phyloP scores from a whole-genome alignment of 2,888 invertebrate species.

The Agrypnus murinus region DNA sequence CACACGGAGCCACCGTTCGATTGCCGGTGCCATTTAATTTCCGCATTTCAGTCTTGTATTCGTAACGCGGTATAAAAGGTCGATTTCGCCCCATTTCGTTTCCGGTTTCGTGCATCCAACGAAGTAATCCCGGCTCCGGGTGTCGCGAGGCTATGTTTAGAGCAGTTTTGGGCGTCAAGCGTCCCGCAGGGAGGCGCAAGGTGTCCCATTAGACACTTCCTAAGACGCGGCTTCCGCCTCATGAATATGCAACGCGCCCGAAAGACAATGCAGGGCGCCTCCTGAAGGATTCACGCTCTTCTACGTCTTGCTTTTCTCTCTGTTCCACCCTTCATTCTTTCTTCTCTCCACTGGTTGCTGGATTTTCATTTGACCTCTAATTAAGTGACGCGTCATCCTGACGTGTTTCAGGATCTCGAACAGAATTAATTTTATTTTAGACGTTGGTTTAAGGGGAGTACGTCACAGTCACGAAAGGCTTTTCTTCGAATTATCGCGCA shows the following conservation, averaged over 20 bases:
- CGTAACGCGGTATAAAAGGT: constrained; percentile 31
- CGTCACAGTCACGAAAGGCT: constrained; percentile 13
- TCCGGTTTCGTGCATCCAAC: constrained; percentile 37
- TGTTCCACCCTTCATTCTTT: constrained; percentile 7
- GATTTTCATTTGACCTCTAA: constrained; percentile 45
- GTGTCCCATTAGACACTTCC: constrained; percentile 55
- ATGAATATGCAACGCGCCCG: constrained; percentile 54
- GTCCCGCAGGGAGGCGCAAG: constrained; percentile 51
- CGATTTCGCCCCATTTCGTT: constrained; percentile 40
- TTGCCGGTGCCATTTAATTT: constrained; percentile 37
- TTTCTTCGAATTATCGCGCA: constrained; percentile 11
- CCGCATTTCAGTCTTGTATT: constrained; percentile 33
- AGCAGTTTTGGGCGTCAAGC: constrained; percentile 51
- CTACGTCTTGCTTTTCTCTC: constrained; percentile 34
- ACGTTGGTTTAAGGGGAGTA: constrained; percentile 24
- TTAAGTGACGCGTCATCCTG: constrained; percentile 44
- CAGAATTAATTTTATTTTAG: constrained; percentile 43
- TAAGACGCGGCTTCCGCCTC: constrained; percentile 53
- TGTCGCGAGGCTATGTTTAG: constrained; percentile 42
- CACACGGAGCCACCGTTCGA: constrained; percentile 17
- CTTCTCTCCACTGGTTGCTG: constrained; percentile 32
- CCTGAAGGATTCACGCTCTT: constrained; percentile 46
- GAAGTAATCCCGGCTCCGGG: constrained; percentile 34
- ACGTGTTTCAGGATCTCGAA: constrained; percentile 43
- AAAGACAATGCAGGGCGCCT: constrained; percentile 47